Base-by-base conservation (phyloP, 2,888 invertebrate species). In the Scrobipalpa atriplicella region DNA sequence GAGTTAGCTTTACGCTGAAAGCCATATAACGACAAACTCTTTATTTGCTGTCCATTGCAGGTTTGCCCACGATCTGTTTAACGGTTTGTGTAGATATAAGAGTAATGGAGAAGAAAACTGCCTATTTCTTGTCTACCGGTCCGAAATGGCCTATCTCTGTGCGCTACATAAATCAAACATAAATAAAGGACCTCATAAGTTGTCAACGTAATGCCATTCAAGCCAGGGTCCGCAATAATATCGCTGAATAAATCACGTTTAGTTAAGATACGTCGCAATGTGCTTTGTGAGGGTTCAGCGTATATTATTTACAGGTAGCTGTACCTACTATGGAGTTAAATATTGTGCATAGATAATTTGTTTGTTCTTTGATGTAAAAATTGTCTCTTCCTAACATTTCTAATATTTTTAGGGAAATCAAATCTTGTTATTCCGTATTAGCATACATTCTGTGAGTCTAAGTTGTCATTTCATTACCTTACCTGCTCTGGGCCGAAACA, bases 161-260 rank as follows among this genome's bases (percentile, higher is more conserved):
- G 83, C 85, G 87, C 86, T 89, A 90, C 89, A 90, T 91, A 91
- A 90, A 90, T 91, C 91, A 90, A 80, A 84, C 81, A 83, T 85
- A 90, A 88, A 90, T 90, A 90, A 90, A 89, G 89, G 87, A 86
- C 85, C 90, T 90, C 88, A 89, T 90, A 91, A 89, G 86, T 86
- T 90, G 90, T 89, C 91, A 90, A 86, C 87, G 83, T 90, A 89
- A 89, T 89, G 83, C 91, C 85, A 90, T 91, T 90, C 86, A 89
- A 86, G 85, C 85, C 80, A 78, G 85, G 88, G 88, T 86, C 85
- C 89, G 91, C 90, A 90, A 56, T 90, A 90, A 56, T 91, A 90
- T 89, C 86, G 79, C 78, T 73, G 21, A 21, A 90, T 92, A 91
- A 90, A 91, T 92, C 91, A 91, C 80, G 79, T 80, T 7, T 78